Evolutionary conservation across 1,140 invertebrate genomes (phyloP), one percentile per base, ranked within the genome.

Genomic region (Telenomus remus): DNA sequence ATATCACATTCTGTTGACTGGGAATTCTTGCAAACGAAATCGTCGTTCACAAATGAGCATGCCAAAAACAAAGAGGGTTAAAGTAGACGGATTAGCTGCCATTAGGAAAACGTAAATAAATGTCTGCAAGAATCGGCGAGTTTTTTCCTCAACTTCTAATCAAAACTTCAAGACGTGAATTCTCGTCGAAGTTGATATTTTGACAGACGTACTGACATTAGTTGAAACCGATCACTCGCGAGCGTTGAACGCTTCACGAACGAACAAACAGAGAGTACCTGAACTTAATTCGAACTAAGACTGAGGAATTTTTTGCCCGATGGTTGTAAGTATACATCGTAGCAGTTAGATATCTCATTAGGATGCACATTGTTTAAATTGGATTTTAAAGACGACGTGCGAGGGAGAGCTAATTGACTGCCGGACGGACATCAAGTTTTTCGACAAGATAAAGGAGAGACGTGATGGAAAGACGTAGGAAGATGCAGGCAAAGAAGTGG

Each of bases 341-440:
- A 53, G 65, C 65, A 69, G 66, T 68, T 73, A 73, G 70, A 73
- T 78, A 78, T 70, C 70, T 78, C 76, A 78, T 78, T 78, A 78
- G 76, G 76, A 78, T 78, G 71, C 71, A 75, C 71, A 78, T 78
- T 78, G 76, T 78, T 78, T 78, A 78, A 78, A 78, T 74, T 78
- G 76, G 76, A 78, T 78, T 78, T 78, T 70, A 68, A 75, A 78
- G 56, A 78, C 70, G 76, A 74, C 76, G 76, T 75, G 76, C 76
- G 71, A 78, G 76, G 57, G 72, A 74, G 70, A 70, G 76, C 76
- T 78, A 78, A 78, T 78, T 78, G 76, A 78, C 76, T 74, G 76
- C 70, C 70, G 76, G 76, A 78, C 70, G 76, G 70, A 73, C 76
- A 74, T 78, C 66, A 74, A 74, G 71, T 78, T 78, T 78, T 78